Base-by-base conservation (phyloP, 2,113 vertebrate species). In the Scatophagus argus region DNA sequence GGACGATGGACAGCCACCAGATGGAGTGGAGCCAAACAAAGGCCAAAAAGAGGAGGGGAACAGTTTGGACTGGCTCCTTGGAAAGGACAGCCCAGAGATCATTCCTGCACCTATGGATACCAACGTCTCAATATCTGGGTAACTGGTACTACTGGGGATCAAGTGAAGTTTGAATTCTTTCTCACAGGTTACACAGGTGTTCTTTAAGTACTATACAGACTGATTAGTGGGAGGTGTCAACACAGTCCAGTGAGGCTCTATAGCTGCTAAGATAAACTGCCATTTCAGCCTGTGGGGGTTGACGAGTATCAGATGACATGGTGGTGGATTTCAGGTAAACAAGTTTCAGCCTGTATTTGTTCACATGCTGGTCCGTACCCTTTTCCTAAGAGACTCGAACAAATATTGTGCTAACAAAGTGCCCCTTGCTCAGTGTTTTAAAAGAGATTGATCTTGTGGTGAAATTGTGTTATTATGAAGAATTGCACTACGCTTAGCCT, bases 101-200 rank as follows among this genome's bases (percentile, higher is more conserved):
- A 39, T 5, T 6, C 60, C 44, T n/a, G 41, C 12, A 2, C 85
- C 85, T 0, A 87, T 88, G 86, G 86, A 88, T 1, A 63, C 70
- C 67, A 79, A 83, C 39, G 0, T 69, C 21, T 2, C 19, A 6
- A 27, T 63, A 5, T 2, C 43, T 0, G 66, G 77, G 79, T 87
- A 68, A 82, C 41, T 2, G 3, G 13, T 49, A 6, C 21, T 25
- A 3, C 49, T 4, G 14, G 17, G 7, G 8, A 55, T 2, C 16
- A 49, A 29, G 13, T 52, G 23, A 12, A 14, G 60, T 60, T 29
- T 29, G 10, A 21, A 38, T 66, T 39, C 19, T 1, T 6, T 47
- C 17, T 19, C 29, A 36, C 9, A 12, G 21, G 17, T 60, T n/a
- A 21, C 16, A 1, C 27, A 25, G 1, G 1, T 17, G 7, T 1